Conservation (phyloP, 2,888 invertebrate species). For the Leptopterna dolabrata region DNA sequence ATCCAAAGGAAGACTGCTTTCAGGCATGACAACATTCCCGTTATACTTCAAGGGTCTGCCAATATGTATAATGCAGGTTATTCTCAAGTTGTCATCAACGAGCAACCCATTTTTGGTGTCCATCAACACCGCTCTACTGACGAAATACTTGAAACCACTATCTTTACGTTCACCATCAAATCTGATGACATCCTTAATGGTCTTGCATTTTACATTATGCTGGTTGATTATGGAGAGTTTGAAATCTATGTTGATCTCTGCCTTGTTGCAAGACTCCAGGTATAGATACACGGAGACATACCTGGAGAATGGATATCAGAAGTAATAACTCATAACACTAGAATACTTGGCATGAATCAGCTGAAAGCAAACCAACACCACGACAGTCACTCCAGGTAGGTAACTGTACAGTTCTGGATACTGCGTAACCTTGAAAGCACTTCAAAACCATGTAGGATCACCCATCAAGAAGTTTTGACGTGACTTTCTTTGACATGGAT, state of each 20-base stretch:
- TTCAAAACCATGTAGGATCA: too few species aligned
- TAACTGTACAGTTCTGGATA: too few species aligned
- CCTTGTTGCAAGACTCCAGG: constrained; percentile 27
- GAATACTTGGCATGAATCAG: too few species aligned
- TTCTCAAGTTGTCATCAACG: background rate
- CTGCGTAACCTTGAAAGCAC: too few species aligned
- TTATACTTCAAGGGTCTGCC: background rate
- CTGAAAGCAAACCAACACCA: too few species aligned
- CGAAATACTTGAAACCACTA: background rate
- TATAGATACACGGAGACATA: background rate
- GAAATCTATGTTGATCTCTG: background rate
- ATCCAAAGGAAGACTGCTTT: background rate
- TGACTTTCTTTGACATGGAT: too few species aligned
- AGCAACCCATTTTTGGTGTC: background rate
- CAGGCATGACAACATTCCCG: background rate
- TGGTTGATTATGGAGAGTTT: background rate
- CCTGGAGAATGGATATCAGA: too few species aligned
- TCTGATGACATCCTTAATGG: background rate
- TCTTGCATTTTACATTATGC: background rate
- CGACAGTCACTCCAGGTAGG: too few species aligned
- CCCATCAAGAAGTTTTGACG: too few species aligned
- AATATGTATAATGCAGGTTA: background rate
- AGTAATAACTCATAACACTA: too few species aligned
- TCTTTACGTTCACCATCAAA: background rate
- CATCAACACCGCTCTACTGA: background rate